phyloP scores from a whole-genome alignment of 2,797 vertebrate genomes.

The Lophius americanus region DNA sequence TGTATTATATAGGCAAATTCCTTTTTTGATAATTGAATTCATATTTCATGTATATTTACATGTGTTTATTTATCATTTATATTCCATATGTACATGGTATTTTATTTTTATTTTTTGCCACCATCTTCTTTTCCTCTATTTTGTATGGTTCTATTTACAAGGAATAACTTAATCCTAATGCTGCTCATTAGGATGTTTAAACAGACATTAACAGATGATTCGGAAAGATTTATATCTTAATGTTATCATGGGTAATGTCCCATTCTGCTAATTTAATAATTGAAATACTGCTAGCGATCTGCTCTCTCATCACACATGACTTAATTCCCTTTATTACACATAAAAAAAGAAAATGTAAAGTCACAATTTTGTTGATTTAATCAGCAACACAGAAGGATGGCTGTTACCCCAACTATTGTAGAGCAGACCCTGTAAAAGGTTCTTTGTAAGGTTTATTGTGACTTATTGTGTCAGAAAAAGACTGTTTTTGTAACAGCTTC shows the following conservation, averaged over 20 bases:
- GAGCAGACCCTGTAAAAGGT: not conserved
- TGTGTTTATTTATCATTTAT: too few relatives aligned
- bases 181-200: constrained; percentile 10
- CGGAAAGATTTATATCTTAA: constrained; percentile 7
- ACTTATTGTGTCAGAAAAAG: constrained; percentile 5
- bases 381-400: not conserved
- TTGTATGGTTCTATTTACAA: not conserved
- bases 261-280: not conserved
- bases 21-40: too few relatives aligned
- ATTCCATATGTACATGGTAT: not conserved
- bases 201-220: constrained; percentile 16
- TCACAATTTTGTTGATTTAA: not conserved
- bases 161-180: not conserved
- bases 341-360: too few relatives aligned
- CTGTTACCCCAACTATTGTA: not conserved
- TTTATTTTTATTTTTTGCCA: constrained; percentile 1
- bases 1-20: too few relatives aligned
- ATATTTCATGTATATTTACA: too few relatives aligned
- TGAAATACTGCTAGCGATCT: not conserved
- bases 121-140: not conserved
- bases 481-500: constrained; percentile 1
- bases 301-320: not conserved
- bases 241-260: not conserved
- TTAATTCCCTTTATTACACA: not conserved
- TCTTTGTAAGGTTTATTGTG: not conserved